A percentile compares a stretch with the other conserved stretches of the same genome.
Conservation (phyloP, 64 coral and sea anemone genomes). For the Cladopsammia gracilis region DNA sequence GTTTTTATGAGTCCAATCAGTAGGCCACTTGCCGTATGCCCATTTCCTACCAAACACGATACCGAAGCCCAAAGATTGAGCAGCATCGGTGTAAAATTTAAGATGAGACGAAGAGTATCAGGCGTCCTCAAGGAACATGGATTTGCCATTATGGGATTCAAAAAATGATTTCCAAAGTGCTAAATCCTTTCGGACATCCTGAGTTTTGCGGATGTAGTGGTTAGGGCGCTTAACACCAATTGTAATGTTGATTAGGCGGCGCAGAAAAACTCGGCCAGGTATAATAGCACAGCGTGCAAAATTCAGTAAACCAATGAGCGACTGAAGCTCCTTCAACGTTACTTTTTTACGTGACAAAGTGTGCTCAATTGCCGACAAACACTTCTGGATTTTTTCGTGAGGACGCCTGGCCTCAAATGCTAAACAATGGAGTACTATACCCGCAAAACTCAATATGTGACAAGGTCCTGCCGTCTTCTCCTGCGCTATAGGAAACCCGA, state of each 20-base stretch:
- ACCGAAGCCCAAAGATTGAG: neutral
- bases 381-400: constrained; percentile 23
- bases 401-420: constrained; percentile 15
- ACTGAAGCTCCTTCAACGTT: constrained; percentile 38
- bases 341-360: constrained; percentile 26
- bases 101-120: neutral
- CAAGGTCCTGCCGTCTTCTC: no score
- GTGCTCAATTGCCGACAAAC: neutral
- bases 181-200: neutral
- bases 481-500: neutral
- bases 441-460: neutral
- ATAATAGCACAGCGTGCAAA: constrained; percentile 56
- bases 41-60: no score
- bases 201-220: neutral
- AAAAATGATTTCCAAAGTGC: neutral
- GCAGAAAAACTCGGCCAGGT: constrained; percentile 56
- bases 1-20: no score
- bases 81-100: constrained; percentile 3
- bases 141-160: neutral
- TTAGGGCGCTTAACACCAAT: neutral
- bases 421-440: constrained; percentile 19
- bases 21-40: no score
- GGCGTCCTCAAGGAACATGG: neutral
- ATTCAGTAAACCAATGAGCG: constrained; percentile 31
- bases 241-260: constrained; percentile 65